A percentile compares a stretch with the other conserved stretches of the same genome.
Evolutionary conservation across 1,140 invertebrate species (phyloP).

Genomic region (Nasonia giraulti): DNA sequence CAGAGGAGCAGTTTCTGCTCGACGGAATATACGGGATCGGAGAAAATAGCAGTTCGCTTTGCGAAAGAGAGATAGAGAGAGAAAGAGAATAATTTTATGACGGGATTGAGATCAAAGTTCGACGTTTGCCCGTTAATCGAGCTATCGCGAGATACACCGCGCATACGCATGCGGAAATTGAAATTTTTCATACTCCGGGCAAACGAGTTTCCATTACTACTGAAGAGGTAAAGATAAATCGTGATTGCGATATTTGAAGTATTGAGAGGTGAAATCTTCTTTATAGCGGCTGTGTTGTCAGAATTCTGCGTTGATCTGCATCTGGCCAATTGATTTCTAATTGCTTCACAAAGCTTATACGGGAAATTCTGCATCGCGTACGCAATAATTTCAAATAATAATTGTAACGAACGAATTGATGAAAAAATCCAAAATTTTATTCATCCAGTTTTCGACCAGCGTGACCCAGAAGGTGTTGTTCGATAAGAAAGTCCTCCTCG

Average conservation of each 20-base stretch:
- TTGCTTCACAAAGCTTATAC: neutral
- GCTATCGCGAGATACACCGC: neutral
- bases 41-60: conserved; percentile 40
- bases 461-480: neutral
- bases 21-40: conserved; percentile 14
- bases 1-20: neutral
- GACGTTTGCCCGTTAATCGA: conserved; percentile 16
- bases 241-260: neutral
- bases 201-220: neutral
- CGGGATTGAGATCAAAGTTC: conserved; percentile 47
- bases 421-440: no score
- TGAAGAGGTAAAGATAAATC: neutral
- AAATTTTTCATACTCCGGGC: neutral
- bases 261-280: neutral
- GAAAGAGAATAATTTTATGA: conserved; percentile 39
- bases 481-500: neutral
- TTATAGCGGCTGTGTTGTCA: neutral
- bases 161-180: neutral
- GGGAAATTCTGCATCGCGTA: no score
- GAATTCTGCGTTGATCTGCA: neutral
- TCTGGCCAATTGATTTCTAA: neutral
- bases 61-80: conserved; percentile 53
- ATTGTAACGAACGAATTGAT: no score
- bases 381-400: no score
- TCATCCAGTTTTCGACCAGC: neutral